Evolutionary conservation across 1,140 invertebrate species (phyloP).

Genomic region (Aethina tumida): DNA sequence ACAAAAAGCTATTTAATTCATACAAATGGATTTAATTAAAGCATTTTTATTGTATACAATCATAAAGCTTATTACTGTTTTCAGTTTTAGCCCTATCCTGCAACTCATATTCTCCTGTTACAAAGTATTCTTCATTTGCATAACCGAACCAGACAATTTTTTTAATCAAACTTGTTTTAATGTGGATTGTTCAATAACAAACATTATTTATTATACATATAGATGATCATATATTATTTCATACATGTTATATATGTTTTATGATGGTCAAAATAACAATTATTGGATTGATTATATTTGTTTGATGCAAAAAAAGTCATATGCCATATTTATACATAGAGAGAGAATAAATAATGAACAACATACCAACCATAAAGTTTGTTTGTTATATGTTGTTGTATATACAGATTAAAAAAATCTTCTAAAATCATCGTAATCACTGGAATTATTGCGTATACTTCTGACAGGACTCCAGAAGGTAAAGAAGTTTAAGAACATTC

Average conservation of each 20-base stretch:
- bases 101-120: slow-evolving; percentile 16
- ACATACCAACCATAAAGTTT: neutral
- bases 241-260: neutral
- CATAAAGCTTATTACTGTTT: neutral
- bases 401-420: slow-evolving; percentile 1
- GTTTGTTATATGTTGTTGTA: neutral
- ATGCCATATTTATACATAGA: neutral
- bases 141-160: slow-evolving; percentile 9
- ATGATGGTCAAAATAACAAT: neutral
- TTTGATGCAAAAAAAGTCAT: neutral
- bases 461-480: slow-evolving; percentile 6
- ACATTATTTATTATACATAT: neutral
- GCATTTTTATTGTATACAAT: neutral
- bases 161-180: neutral
- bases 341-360: neutral
- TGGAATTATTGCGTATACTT: slow-evolving; percentile 11
- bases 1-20: neutral
- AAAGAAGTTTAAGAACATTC: too few species aligned
- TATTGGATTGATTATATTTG: neutral
- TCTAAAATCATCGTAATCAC: slow-evolving; percentile 5
- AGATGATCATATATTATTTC: neutral
- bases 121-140: slow-evolving; percentile 23
- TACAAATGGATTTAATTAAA: neutral
- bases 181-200: neutral
- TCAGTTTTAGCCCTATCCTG: neutral